Base-by-base conservation (phyloP, 2,888 invertebrate species). In the Anticlea derivata region DNA sequence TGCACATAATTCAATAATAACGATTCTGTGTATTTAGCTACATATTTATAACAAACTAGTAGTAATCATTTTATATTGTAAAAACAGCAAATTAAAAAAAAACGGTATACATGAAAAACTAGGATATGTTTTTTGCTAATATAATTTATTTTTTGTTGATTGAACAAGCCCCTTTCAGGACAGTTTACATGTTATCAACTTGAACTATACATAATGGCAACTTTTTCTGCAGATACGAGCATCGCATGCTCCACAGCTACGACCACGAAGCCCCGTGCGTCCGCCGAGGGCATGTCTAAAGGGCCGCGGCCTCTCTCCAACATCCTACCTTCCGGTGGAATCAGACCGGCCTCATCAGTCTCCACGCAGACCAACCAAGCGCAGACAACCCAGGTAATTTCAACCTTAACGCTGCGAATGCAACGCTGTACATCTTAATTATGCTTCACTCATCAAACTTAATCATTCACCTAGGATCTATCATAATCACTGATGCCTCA, bases 271-370 rank as follows among this genome's bases (percentile, higher is more conserved):
- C 87, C 90, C 1, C 83, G 91, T 0, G 84, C 84, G 1, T 71
- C 88, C 0, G 56, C 79, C 3, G 86, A 90, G 1, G 77, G 75
- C 44, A 61, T 91, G 59, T 63, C 88, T 41, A 92, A 92, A 68
- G 67, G 81, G 0, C 80, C 89, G 12, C 81, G 92, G 0, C 84
- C 91, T 3, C 74, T 92, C 29, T 87, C 93, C 45, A 92, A 91
- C 69, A 94, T 95, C 45, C 73, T 95, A 60, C 95, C 95, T 0
- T 86, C 88, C 0, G 69, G 80, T 84, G 83, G 83, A 83, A 86
- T 95, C 59, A 91, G 96, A 39, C 96, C 96, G 0, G 88, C 95
- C 91, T 94, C 96, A 63, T 96, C 96, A 0, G 96, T 97, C 7
- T 96, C 96, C 4, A 97, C 97, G 0, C 97, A 97, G 81, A 97